Evolutionary conservation across 1,140 invertebrate genomes (phyloP).

Genomic region (Magallana angulata): DNA sequence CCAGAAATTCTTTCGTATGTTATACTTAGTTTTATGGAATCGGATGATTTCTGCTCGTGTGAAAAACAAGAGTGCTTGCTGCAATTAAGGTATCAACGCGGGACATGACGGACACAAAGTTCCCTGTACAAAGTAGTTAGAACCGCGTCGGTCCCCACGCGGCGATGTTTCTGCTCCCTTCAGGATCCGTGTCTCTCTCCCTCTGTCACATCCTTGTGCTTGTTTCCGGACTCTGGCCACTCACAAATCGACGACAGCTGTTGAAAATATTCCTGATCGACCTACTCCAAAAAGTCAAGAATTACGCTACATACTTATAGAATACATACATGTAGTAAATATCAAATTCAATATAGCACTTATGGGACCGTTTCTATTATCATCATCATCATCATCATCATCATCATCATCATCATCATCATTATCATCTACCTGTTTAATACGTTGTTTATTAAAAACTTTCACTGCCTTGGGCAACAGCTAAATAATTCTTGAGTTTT

Average conservation of each 20-base stretch:
- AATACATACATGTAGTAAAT: no score
- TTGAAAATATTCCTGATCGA: not conserved
- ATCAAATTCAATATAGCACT: no score
- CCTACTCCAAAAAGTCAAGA: no score
- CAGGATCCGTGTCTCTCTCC: not conserved
- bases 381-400: not conserved
- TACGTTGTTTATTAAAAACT: not conserved
- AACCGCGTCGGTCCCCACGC: not conserved
- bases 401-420: not conserved
- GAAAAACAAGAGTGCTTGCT: not conserved
- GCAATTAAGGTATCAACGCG: not conserved
- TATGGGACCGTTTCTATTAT: not conserved
- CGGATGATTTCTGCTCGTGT: not conserved
- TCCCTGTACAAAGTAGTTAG: not conserved
- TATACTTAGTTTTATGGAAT: no score
- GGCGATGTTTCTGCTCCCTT: not conserved
- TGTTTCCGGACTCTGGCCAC: conserved; percentile 1
- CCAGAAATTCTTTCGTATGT: no score
- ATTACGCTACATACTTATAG: no score
- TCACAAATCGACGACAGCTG: not conserved
- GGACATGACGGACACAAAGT: not conserved
- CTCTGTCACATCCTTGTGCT: not conserved
- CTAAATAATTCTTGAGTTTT: not conserved
- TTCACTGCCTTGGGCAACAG: not conserved
- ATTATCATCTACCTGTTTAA: not conserved